Percentiles rank a stretch among this genome's conserved stretches.
Conservation (phyloP, 2,113 vertebrate species). For the Syngnathoides biaculeatus region DNA sequence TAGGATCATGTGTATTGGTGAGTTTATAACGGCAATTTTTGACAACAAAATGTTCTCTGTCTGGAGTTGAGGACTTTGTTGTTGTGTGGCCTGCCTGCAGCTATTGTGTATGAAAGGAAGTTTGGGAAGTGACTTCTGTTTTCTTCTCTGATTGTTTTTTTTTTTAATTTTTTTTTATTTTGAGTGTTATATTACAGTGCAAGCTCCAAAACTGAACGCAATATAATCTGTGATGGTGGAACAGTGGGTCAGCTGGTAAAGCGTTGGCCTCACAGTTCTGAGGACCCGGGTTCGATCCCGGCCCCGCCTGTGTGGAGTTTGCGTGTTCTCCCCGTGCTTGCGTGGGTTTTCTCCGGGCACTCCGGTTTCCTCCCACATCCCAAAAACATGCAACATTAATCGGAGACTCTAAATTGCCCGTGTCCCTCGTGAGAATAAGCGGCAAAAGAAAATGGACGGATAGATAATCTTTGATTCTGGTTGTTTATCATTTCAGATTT, state of each 20-base stretch:
- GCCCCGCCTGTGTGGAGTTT: too few species aligned
- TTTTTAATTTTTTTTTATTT: constrained; percentile 24
- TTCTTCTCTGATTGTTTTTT: constrained; percentile 22
- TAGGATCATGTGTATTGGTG: not conserved
- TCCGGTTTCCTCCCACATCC: too few species aligned
- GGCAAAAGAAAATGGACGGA: too few species aligned
- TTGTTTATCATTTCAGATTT: not conserved
- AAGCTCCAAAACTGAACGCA: not conserved
- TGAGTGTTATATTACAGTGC: constrained; percentile 12
- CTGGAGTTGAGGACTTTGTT: constrained; percentile 25
- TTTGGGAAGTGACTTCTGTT: constrained; percentile 66
- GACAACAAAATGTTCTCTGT: constrained; percentile 10
- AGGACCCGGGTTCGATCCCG: too few species aligned
- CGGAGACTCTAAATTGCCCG: too few species aligned
- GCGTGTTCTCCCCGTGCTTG: too few species aligned
- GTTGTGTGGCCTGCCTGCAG: constrained; percentile 16
- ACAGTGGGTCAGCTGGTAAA: too few species aligned
- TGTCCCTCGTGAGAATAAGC: too few species aligned
- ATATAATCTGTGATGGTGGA: not conserved
- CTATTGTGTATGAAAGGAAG: constrained; percentile 67
- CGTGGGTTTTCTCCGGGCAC: too few species aligned
- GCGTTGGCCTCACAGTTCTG: too few species aligned
- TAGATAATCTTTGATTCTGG: not conserved
- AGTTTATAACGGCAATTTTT: not conserved
- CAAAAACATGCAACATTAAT: too few species aligned